These are phyloP conservation scores for Coecobrya sp. DNA, from an alignment of 2,888 invertebrate genomes.

Conservation along the genomic window DNA sequence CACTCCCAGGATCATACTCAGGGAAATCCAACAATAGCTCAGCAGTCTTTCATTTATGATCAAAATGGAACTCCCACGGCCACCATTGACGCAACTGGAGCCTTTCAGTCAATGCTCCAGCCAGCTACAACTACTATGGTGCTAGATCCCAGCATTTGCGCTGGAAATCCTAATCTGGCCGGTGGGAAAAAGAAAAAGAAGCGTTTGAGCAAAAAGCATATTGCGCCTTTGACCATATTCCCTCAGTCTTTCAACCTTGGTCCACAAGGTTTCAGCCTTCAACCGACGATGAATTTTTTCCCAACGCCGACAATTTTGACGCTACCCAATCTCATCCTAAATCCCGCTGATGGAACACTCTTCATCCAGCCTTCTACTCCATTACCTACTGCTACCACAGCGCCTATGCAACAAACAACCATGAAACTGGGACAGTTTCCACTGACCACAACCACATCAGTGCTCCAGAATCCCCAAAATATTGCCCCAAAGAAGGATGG, in stretches of 20 bases:
- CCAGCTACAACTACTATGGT: constrained; percentile 85
- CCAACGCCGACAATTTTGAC: constrained; percentile 85
- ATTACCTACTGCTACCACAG: constrained; percentile 77
- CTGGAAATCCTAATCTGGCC: constrained; percentile 78
- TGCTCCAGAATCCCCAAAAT: constrained; percentile 76
- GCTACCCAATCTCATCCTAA: constrained; percentile 86
- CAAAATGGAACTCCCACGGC: constrained; percentile 79
- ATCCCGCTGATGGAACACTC: constrained; percentile 86
- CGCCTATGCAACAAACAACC: constrained; percentile 68
- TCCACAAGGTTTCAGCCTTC: constrained; percentile 85
- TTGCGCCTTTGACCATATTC: constrained; percentile 83
- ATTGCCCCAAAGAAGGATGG: constrained; percentile 85
- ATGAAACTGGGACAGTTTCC: constrained; percentile 85
- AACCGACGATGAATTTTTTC: constrained; percentile 86
- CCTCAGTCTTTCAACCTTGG: constrained; percentile 86
- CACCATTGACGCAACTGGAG: constrained; percentile 77
- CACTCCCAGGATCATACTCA: constrained; percentile 77
- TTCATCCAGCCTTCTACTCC: constrained; percentile 85
- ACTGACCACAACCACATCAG: constrained; percentile 74
- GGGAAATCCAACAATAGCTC: constrained; percentile 64
- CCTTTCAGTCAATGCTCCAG: constrained; percentile 81
- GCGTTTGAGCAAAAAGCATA: constrained; percentile 86
- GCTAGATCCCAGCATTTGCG: constrained; percentile 85
- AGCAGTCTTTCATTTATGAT: constrained; percentile 86
- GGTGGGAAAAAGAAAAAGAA: constrained; percentile 85